Base-by-base conservation (phyloP, 2,797 vertebrate genomes). In the Caiman crocodilus region DNA sequence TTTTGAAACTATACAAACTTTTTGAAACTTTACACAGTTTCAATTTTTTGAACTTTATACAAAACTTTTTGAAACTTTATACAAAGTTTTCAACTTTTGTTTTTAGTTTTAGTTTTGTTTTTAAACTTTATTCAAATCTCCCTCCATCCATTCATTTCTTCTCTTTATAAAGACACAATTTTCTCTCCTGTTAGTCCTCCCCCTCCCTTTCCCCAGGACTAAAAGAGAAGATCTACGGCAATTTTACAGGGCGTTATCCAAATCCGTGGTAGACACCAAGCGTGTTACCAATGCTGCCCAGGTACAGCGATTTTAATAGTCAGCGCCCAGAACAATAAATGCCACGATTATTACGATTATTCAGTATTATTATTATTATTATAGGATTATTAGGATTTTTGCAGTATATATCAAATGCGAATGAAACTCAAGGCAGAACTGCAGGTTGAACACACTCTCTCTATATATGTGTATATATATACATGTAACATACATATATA, bases 141-240 rank as follows among this genome's bases (percentile, higher is more conserved):
- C 30, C 13, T 30, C 25, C 55, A 14, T 14, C 4, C 65, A 1
- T 7, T 13, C 26, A 64, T 63, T 61, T 25, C 14, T 55, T 25
- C 58, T 4, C 5, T 1, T 2, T 32, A 50, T 6, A 50, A n/a
- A 78, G 7, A 5, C 11, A 6, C 5, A 26, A 25, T 60, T 35
- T 30, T 83, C 20, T 26, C n/a, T 35, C 32, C 82, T 83, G 69
- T 60, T 35, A 55, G 5, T 17, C 30, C 55, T 30, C 1, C 4
- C 0, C 17, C 50, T 55, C 18, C 42, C 56, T 2, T 2, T 25
- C 23, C 59, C n/a, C 76, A 21, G 65, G 61, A 0, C 64, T 0
- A 50, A 9, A 26, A 82, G 80, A 21, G 63, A 85, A 17, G 2
- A 14, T 16, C 20, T 50, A 12, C 5, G 56, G 21, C 60, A 57